Conservation (phyloP, 2,888 invertebrate species). For the Orgyia antiqua region DNA sequence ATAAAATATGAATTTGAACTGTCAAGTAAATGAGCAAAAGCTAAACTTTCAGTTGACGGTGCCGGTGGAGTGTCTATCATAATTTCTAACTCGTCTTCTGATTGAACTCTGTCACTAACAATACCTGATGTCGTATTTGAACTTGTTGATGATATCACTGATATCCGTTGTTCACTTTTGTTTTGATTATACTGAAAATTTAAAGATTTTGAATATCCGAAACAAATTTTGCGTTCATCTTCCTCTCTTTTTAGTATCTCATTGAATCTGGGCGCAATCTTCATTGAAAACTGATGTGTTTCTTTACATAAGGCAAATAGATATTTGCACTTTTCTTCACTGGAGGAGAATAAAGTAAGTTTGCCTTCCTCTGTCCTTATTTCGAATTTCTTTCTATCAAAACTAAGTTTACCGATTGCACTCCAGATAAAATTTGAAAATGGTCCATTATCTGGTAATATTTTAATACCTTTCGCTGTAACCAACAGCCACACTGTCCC, state of each 20-base stretch:
- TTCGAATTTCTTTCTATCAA: conserved; percentile 98
- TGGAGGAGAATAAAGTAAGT: conserved; percentile 92
- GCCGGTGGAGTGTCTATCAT: conserved; percentile 90
- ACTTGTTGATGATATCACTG: conserved; percentile 94
- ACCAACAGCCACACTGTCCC: conserved; percentile 93
- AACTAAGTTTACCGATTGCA: conserved; percentile 95
- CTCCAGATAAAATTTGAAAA: conserved; percentile 95
- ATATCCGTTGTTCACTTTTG: conserved; percentile 89
- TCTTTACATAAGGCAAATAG: conserved; percentile 91
- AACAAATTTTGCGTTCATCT: conserved; percentile 84
- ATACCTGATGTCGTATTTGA: conserved; percentile 98
- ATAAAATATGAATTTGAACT: conserved; percentile 72
- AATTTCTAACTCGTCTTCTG: conserved; percentile 94
- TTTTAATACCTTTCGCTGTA: conserved; percentile 94
- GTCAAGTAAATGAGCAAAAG: conserved; percentile 86
- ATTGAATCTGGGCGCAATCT: conserved; percentile 89
- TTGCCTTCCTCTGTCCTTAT: conserved; percentile 93
- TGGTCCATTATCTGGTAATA: conserved; percentile 83
- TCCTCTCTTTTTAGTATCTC: conserved; percentile 91
- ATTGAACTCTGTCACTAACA: conserved; percentile 96
- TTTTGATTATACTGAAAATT: conserved; percentile 80
- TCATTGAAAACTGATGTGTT: conserved; percentile 97
- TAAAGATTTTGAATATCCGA: conserved; percentile 83
- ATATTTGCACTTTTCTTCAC: conserved; percentile 96
- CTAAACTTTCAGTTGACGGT: conserved; percentile 91